phyloP scores from a whole-genome alignment of 2,888 invertebrate species.

The Drosophila tripunctata region DNA sequence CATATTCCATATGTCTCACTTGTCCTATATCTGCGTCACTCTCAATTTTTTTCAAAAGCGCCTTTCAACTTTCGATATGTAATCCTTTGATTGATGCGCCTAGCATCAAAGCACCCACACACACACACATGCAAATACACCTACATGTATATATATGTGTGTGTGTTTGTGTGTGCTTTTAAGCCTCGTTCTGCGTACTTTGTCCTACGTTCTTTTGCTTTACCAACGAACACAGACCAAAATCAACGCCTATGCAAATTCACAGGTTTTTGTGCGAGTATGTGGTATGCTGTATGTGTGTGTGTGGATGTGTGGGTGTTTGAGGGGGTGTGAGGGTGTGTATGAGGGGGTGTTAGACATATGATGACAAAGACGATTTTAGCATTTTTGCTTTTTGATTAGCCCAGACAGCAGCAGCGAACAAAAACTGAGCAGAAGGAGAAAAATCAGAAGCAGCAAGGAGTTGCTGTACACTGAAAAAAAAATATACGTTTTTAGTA shows the following conservation, averaged over 20 bases:
- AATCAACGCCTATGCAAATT: constrained; percentile 79
- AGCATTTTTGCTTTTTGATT: constrained; percentile 77
- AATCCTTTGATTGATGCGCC: constrained; percentile 78
- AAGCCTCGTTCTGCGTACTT: constrained; percentile 22
- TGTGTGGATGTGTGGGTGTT: constrained; percentile 12
- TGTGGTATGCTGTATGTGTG: too few relatives aligned
- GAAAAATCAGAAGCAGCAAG: neutral
- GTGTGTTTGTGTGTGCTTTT: constrained; percentile 17
- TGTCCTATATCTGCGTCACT: constrained; percentile 7
- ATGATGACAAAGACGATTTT: constrained; percentile 77
- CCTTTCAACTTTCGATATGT: constrained; percentile 78
- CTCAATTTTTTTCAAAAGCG: constrained; percentile 59
- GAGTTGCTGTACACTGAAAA: neutral
- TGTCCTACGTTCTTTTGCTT: constrained; percentile 34
- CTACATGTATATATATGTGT: neutral
- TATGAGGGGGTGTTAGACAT: constrained; percentile 58
- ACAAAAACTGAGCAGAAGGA: neutral
- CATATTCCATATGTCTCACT: constrained; percentile 1
- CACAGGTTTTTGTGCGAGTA: constrained; percentile 29
- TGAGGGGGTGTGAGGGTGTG: constrained; percentile 2
- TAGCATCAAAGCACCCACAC: constrained; percentile 49
- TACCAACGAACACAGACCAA: constrained; percentile 34
- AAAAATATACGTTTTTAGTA: too few relatives aligned
- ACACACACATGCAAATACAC: constrained; percentile 11
- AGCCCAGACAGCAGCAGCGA: constrained; percentile 48